Percentiles rank a stretch among this genome's conserved stretches.
phyloP scores from a whole-genome alignment of 2,113 vertebrate genomes.

The Cynopterus brachyotis region DNA sequence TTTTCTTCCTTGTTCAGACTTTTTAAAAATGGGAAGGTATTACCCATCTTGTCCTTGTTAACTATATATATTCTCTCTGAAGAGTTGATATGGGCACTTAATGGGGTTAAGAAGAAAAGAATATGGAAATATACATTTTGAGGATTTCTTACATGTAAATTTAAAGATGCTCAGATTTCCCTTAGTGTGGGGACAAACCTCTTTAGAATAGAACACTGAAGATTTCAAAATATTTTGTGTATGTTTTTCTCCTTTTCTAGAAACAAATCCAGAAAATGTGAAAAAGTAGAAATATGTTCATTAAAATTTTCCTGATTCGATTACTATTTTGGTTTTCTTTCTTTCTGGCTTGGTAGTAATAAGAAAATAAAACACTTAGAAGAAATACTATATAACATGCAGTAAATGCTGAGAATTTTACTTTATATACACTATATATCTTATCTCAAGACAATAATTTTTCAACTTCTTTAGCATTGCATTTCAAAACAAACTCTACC shows the following conservation, averaged over 20 bases:
- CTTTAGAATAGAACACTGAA: not conserved
- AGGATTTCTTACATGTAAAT: not conserved
- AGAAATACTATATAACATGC: not conserved
- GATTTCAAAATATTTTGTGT: not conserved
- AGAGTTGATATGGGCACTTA: not conserved
- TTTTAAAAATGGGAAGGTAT: not conserved
- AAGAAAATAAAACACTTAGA: not conserved
- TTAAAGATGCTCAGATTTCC: not conserved
- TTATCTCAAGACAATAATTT: conserved; percentile 9
- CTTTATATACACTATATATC: not conserved
- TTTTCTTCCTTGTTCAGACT: not conserved
- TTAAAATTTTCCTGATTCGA: not conserved
- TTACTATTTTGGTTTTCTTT: not conserved
- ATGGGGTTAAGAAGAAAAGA: not conserved
- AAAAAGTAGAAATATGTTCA: not conserved
- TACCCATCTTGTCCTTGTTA: not conserved
- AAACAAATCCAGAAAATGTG: not conserved
- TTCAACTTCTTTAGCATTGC: not conserved
- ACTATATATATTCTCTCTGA: not conserved
- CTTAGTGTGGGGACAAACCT: not conserved
- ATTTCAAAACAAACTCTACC: conserved; percentile 32
- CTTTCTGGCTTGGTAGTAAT: not conserved
- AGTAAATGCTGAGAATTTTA: not conserved
- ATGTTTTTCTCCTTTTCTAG: not conserved
- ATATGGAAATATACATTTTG: not conserved